Evolutionary conservation across 1,140 invertebrate species (phyloP), one percentile per base, ranked within the genome.

Genomic region (Polypedilum pembai): DNA sequence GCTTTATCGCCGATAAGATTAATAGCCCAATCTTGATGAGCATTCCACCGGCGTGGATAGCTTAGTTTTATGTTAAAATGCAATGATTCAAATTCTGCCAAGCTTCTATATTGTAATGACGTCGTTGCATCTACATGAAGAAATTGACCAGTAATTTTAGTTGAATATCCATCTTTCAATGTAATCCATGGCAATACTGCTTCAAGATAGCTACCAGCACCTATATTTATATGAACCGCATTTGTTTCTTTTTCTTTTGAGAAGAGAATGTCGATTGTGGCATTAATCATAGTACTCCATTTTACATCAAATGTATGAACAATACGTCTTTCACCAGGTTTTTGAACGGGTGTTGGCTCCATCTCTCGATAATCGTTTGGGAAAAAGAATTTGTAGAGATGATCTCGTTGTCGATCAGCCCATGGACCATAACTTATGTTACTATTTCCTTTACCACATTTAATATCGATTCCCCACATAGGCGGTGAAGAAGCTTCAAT

Each of bases 401-500:
- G 90, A 82, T 98, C 96, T 75, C 96, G 86, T 82, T 99, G 97
- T 65, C 96, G 86, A 82, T 99, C 97, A 7, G 95, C 96, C 96
- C 96, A 99, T 4, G 98, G 96, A 1, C 97, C 97, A 79, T 98
- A 98, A 82, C 95, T 97, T 78, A 98, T 95, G 80, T 98, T 94
- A 0, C 65, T 69, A 63, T 97, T 99, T 21, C 87, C 95, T 85
- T 98, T 97, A 1, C 95, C 94, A 85, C 95, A 98, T 82, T 96
- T 96, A 18, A 98, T 93, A 82, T 97, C 95, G 4, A 98, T 89
- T 2, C 95, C 95, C 93, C 94, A 96, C 76, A 95, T 93, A 0
- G 95, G 95, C 15, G 94, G 93, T 1, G 65, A n/a, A 75, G 93
- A 92, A 15, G 93, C 91, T 79, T 95, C 91, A 7, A 96, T 91